Conservation (phyloP, 1,140 invertebrate species). For the Bemisia tabaci region DNA sequence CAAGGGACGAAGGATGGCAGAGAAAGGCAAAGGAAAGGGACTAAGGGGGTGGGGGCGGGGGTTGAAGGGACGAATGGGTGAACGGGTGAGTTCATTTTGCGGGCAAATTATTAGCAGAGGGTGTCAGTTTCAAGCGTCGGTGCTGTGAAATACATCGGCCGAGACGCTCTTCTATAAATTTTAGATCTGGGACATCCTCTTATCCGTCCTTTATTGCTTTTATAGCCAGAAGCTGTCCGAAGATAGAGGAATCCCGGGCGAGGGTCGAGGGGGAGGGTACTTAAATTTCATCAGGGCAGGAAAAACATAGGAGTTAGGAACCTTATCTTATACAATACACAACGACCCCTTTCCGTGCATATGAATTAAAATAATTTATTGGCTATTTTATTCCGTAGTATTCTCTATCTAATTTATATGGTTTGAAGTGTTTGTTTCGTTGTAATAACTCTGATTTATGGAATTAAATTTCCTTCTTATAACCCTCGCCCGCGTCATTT, state of each 20-base stretch:
- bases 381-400: neutral
- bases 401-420: neutral
- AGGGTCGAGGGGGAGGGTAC: slow-evolving; percentile 10
- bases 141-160: slow-evolving; percentile 19
- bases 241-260: neutral
- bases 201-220: slow-evolving; percentile 23
- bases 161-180: slow-evolving; percentile 19
- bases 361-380: slow-evolving; percentile 1
- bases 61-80: neutral
- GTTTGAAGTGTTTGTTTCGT: neutral
- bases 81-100: neutral
- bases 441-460: neutral
- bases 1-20: too few relatives aligned
- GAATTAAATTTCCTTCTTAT: neutral
- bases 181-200: slow-evolving; percentile 14
- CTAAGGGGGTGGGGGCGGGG: neutral
- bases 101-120: neutral
- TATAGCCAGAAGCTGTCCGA: slow-evolving; percentile 18
- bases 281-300: slow-evolving; percentile 23
- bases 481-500: neutral
- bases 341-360: neutral
- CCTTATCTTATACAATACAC: neutral
- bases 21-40: neutral
- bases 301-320: slow-evolving; percentile 17
- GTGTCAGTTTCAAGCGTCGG: slow-evolving; percentile 12